phyloP scores from a whole-genome alignment of 2,797 vertebrate species.

The Syndactyla subalaris region DNA sequence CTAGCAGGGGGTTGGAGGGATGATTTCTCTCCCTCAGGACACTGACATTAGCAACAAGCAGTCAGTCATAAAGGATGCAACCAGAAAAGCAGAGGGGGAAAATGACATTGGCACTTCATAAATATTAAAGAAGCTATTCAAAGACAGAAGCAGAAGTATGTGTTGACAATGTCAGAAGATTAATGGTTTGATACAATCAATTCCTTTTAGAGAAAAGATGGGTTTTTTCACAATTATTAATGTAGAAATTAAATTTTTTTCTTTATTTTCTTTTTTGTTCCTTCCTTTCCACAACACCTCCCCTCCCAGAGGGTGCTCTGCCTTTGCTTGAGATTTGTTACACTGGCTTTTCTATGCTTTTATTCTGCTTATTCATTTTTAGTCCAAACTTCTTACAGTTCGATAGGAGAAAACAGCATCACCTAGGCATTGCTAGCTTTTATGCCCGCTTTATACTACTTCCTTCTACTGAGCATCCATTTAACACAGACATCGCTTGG shows the following conservation, averaged over 20 bases:
- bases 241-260: not conserved
- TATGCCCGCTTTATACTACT: not conserved
- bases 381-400: not conserved
- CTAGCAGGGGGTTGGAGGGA: not conserved
- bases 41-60: constrained; percentile 31
- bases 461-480: not conserved
- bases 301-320: accelerated
- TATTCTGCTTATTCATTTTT: not conserved
- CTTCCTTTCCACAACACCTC: not conserved
- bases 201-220: not conserved
- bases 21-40: constrained; percentile 15
- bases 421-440: not conserved
- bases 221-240: not conserved
- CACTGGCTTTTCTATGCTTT: not conserved
- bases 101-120: not conserved
- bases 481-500: not conserved
- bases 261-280: not conserved
- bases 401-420: not conserved
- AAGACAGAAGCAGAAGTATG: not conserved
- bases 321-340: not conserved
- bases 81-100: not conserved
- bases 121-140: constrained; percentile 12
- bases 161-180: not conserved
- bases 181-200: not conserved
- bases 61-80: constrained; percentile 23